Evolutionary conservation across 1,140 invertebrate genomes (phyloP).

Genomic region (Lycorma delicatula): DNA sequence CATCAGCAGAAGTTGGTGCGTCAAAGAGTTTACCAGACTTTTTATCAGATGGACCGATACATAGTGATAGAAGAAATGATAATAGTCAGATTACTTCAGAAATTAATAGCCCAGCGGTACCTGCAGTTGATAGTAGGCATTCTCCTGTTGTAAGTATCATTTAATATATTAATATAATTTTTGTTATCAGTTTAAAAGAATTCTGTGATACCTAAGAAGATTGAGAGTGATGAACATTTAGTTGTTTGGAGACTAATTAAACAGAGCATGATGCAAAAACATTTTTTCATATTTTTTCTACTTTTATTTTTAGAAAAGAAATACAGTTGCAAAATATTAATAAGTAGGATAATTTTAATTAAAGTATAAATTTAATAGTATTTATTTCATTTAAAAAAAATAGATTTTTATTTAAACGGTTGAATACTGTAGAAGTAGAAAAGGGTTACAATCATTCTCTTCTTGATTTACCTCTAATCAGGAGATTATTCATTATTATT

Average conservation of each 20-base stretch:
- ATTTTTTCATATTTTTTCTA: not conserved
- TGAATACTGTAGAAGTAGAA: no score
- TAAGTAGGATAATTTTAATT: conserved; percentile 28
- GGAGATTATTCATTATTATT: no score
- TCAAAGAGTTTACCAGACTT: conserved; percentile 61
- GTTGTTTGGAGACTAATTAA: not conserved
- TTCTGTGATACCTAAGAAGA: no score
- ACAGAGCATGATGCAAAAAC: not conserved
- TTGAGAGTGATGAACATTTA: not conserved
- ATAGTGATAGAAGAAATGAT: conserved; percentile 28
- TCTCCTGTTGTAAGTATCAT: conserved; percentile 13
- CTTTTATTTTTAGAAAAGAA: not conserved
- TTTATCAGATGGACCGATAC: conserved; percentile 59
- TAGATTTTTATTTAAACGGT: no score
- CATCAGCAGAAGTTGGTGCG: conserved; percentile 27
- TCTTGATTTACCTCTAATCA: no score
- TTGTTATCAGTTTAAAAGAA: no score
- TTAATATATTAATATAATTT: not conserved
- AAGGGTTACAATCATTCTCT: no score
- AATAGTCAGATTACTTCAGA: conserved; percentile 14
- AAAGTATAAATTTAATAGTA: no score
- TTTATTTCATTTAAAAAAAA: no score
- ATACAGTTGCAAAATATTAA: not conserved
- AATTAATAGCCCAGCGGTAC: conserved; percentile 37
- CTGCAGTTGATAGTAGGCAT: conserved; percentile 38